phyloP scores from a whole-genome alignment of 2,888 invertebrate species.

The Dendrolimus pini region DNA sequence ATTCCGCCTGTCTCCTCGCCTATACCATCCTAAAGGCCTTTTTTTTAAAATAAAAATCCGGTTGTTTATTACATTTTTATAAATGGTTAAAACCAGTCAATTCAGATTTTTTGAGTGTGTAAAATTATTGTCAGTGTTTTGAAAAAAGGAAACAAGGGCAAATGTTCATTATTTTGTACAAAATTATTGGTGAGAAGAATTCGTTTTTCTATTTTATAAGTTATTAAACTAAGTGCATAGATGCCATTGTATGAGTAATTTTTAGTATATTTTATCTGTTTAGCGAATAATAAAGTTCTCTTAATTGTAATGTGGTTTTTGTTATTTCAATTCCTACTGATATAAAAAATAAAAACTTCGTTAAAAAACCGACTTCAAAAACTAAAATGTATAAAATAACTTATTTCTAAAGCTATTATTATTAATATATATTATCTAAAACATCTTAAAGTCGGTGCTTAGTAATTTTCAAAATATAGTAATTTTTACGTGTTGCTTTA shows the following conservation, averaged over 20 bases:
- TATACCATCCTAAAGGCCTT: too few species aligned
- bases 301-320: conserved; percentile 36
- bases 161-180: conserved; percentile 17
- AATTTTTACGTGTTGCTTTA: too few species aligned
- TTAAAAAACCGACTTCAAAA: too few species aligned
- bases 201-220: conserved; percentile 18
- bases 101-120: not conserved
- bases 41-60: too few species aligned
- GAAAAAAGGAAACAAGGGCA: not conserved
- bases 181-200: conserved; percentile 17
- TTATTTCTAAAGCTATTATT: too few species aligned
- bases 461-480: too few species aligned
- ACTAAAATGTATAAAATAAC: too few species aligned
- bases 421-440: too few species aligned
- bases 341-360: too few species aligned
- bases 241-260: conserved; percentile 66
- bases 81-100: not conserved
- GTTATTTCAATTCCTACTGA: not conserved
- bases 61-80: not conserved
- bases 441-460: too few species aligned
- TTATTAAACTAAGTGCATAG: conserved; percentile 38
- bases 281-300: conserved; percentile 64
- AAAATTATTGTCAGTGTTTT: not conserved
- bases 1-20: too few species aligned
- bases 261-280: conserved; percentile 57